Evolutionary conservation across 2,888 invertebrate genomes (phyloP).

Genomic region (Diachrysia chrysitis): DNA sequence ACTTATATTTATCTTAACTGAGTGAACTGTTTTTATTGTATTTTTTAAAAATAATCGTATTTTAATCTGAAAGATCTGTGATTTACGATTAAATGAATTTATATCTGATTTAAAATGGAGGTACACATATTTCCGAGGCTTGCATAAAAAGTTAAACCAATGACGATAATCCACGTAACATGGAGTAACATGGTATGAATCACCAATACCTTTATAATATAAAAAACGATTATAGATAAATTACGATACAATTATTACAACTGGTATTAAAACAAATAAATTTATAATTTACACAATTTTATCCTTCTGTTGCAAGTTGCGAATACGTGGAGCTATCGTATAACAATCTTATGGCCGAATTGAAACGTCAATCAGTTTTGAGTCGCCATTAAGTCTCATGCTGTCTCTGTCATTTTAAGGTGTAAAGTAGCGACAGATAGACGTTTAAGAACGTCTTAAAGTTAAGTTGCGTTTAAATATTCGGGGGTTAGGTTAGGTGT

Average conservation of each 20-base stretch:
- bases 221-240: background rate
- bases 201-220: background rate
- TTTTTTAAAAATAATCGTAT: too few relatives aligned
- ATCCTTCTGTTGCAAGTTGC: background rate
- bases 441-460: too few relatives aligned
- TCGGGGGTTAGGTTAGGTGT: too few relatives aligned
- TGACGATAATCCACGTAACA: background rate
- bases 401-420: too few relatives aligned
- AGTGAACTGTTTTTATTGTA: too few relatives aligned
- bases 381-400: too few relatives aligned
- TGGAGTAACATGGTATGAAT: constrained; percentile 12
- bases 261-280: constrained; percentile 4
- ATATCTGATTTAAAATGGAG: background rate
- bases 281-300: background rate
- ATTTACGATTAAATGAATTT: background rate
- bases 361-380: too few relatives aligned
- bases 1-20: too few relatives aligned
- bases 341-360: too few relatives aligned
- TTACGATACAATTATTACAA: background rate
- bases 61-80: too few relatives aligned
- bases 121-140: background rate
- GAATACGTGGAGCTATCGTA: background rate
- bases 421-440: too few relatives aligned
- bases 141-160: background rate
- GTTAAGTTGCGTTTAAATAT: too few relatives aligned